Conservation (phyloP, 2,113 vertebrate genomes). For the Sciurus niger region DNA sequence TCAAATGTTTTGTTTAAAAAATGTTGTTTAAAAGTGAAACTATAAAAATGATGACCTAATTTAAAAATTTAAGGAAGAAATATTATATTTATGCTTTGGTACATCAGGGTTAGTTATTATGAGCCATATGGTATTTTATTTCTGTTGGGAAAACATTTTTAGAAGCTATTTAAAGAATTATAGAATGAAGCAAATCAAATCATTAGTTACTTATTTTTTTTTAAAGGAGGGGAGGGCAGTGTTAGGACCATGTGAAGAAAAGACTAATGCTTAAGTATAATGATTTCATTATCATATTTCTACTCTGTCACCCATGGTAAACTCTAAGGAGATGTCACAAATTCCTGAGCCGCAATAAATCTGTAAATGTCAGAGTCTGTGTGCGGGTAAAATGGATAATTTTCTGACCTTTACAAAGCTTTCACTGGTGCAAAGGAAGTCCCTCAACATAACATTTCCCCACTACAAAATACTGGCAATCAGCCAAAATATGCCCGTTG, state of each 20-base stretch:
- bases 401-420: constrained; percentile 81
- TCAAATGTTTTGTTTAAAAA: constrained; percentile 60
- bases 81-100: constrained; percentile 60
- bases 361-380: constrained; percentile 50
- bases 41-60: constrained; percentile 48
- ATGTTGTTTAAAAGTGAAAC: constrained; percentile 50
- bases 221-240: constrained; percentile 68
- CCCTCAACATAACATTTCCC: constrained; percentile 80
- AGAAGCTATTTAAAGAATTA: constrained; percentile 86
- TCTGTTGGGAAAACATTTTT: constrained; percentile 86
- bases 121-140: constrained; percentile 77
- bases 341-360: constrained; percentile 78
- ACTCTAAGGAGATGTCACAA: constrained; percentile 76
- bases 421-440: constrained; percentile 77
- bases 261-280: constrained; percentile 84
- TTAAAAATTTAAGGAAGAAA: constrained; percentile 66
- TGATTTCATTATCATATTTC: constrained; percentile 84
- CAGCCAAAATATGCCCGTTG: constrained; percentile 76
- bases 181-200: constrained; percentile 83
- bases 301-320: constrained; percentile 76
- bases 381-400: constrained; percentile 75
- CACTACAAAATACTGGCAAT: constrained; percentile 82
- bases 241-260: constrained; percentile 83
- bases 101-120: constrained; percentile 59
- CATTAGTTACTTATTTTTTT: constrained; percentile 76